Conservation (phyloP, 2,113 vertebrate species). For the Bettongia penicillata region DNA sequence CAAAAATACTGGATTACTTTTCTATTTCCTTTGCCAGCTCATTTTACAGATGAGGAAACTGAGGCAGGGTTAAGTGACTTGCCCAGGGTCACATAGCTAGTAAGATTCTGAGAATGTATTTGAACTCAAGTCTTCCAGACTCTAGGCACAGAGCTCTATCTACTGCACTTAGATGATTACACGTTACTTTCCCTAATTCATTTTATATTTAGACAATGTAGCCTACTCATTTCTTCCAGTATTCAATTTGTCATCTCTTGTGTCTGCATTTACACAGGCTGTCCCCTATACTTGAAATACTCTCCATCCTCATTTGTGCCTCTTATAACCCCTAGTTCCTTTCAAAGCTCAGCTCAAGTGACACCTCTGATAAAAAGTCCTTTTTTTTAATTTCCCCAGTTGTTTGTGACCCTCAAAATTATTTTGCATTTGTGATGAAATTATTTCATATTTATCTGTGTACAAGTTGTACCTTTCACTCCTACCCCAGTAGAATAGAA, state of each 20-base stretch:
- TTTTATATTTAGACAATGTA: not conserved
- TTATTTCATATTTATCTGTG: not conserved
- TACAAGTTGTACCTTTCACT: not conserved
- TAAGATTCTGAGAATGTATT: not conserved
- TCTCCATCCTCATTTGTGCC: not conserved
- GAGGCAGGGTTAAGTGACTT: not conserved
- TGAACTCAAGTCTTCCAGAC: not conserved
- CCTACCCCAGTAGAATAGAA: not conserved
- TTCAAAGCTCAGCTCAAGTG: not conserved
- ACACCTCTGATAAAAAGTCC: not conserved
- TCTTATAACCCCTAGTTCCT: not conserved
- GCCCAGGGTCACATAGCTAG: not conserved
- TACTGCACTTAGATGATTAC: not conserved
- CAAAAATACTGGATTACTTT: not conserved
- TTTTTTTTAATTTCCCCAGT: not conserved
- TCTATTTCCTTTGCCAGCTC: not conserved
- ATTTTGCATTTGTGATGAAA: not conserved
- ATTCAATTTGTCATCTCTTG: not conserved
- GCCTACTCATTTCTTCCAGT: not conserved
- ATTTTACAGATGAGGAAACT: not conserved
- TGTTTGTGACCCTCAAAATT: not conserved
- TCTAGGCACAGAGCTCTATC: not conserved
- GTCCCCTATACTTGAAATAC: not conserved
- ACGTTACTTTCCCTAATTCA: not conserved
- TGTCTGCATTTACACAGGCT: not conserved